Evolutionary conservation across 2,888 invertebrate species (phyloP).

Genomic region (Pollenia angustigena): DNA sequence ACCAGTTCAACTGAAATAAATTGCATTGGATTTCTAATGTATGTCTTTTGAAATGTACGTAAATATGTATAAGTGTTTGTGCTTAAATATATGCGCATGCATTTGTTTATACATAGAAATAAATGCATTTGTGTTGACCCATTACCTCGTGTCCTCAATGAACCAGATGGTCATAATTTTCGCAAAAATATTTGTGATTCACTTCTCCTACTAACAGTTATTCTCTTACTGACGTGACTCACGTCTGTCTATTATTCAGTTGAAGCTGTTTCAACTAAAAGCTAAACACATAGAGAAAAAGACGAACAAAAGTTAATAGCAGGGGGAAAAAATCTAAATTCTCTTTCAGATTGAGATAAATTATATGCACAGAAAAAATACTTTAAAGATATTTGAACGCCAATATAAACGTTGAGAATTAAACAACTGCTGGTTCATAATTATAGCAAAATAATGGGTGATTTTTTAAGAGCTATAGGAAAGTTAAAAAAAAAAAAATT

Average conservation of each 20-base stretch:
- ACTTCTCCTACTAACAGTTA: neutral
- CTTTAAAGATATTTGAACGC: too few species aligned
- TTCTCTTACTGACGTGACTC: conserved; percentile 33
- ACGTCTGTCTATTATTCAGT: conserved; percentile 21
- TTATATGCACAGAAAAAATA: neutral
- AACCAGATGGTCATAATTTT: conserved; percentile 73
- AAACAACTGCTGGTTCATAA: too few species aligned
- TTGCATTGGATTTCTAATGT: conserved; percentile 59
- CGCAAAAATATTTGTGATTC: conserved; percentile 57
- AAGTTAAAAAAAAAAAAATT: too few species aligned
- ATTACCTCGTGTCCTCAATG: conserved; percentile 63
- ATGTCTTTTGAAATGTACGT: conserved; percentile 6
- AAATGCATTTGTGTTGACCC: conserved; percentile 62
- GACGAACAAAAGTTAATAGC: neutral
- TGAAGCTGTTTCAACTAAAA: conserved; percentile 38
- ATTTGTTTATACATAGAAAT: conserved; percentile 47
- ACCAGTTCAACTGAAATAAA: conserved; percentile 58
- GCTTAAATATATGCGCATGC: neutral
- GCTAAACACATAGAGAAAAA: conserved; percentile 24
- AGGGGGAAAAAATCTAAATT: neutral
- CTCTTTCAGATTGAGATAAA: neutral
- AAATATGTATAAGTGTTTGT: neutral
- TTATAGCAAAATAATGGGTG: too few species aligned
- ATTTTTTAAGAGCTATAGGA: too few species aligned
- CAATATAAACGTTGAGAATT: too few species aligned